These are phyloP conservation scores for Crotalus horridus DNA, from an alignment of 2,113 vertebrate species.

Conservation along the genomic window DNA sequence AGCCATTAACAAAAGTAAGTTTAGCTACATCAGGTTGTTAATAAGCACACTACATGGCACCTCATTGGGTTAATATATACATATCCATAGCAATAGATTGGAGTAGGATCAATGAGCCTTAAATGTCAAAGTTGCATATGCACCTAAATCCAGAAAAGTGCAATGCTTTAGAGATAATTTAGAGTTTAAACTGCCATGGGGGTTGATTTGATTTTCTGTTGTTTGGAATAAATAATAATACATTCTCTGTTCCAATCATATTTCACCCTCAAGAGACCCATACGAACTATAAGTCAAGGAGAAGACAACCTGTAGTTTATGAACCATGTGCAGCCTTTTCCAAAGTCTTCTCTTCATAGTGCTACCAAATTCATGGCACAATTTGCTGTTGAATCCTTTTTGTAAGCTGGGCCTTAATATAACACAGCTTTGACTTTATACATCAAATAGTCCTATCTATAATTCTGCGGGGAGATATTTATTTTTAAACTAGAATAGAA, in stretches of 20 bases:
- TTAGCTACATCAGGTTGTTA: not conserved
- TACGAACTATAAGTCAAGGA: not conserved
- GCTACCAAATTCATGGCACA: not conserved
- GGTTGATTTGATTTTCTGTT: not conserved
- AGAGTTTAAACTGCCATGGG: constrained; percentile 16
- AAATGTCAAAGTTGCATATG: not conserved
- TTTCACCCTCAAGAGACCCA: not conserved
- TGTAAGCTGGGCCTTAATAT: not conserved
- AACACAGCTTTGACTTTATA: not conserved
- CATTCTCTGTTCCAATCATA: not conserved
- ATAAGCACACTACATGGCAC: not conserved
- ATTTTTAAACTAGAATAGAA: not conserved
- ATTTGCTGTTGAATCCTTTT: not conserved
- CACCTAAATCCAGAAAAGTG: constrained; percentile 7
- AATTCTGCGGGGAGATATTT: not conserved
- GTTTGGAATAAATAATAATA: not conserved
- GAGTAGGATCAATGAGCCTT: constrained; percentile 21
- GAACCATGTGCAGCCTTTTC: not conserved
- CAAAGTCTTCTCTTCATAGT: not conserved
- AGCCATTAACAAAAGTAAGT: not conserved
- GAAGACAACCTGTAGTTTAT: not conserved
- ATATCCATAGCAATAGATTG: constrained; percentile 8
- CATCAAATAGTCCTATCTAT: not conserved
- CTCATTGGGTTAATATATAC: not conserved
- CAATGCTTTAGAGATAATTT: constrained; percentile 20